Conservation (phyloP, 2,888 invertebrate species). For the Ochlodes sylvanus region DNA sequence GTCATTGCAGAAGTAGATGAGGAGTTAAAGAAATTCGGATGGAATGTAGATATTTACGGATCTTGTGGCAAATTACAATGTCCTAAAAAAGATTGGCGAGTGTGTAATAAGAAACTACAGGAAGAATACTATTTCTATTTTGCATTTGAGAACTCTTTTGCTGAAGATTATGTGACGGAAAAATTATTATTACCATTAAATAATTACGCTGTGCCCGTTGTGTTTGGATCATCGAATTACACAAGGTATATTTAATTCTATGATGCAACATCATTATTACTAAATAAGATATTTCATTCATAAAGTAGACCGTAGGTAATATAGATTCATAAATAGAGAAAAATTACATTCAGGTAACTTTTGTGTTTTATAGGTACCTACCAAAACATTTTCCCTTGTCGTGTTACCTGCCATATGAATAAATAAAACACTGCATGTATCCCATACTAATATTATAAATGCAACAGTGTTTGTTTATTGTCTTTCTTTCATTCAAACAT, state of each 20-base stretch:
- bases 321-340: too few relatives aligned
- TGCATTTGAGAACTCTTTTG: conserved; percentile 53
- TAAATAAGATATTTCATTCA: too few relatives aligned
- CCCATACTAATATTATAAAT: too few relatives aligned
- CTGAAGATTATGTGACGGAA: conserved; percentile 55
- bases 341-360: too few relatives aligned
- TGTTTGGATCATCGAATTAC: conserved; percentile 86
- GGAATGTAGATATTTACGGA: conserved; percentile 50
- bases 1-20: conserved; percentile 42
- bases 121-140: conserved; percentile 53
- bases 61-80: conserved; percentile 49
- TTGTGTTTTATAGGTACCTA: too few relatives aligned
- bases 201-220: conserved; percentile 85
- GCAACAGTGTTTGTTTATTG: too few relatives aligned
- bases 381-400: too few relatives aligned
- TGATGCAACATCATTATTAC: too few relatives aligned
- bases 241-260: conserved; percentile 45
- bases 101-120: conserved; percentile 45
- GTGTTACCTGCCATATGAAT: too few relatives aligned
- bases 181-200: conserved; percentile 60
- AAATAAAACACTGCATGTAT: too few relatives aligned
- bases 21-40: conserved; percentile 42
- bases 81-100: conserved; percentile 37
- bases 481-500: too few relatives aligned
- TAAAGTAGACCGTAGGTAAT: too few relatives aligned